Evolutionary conservation across 2,888 invertebrate genomes (phyloP).

Genomic region (Xestia c-nigrum): DNA sequence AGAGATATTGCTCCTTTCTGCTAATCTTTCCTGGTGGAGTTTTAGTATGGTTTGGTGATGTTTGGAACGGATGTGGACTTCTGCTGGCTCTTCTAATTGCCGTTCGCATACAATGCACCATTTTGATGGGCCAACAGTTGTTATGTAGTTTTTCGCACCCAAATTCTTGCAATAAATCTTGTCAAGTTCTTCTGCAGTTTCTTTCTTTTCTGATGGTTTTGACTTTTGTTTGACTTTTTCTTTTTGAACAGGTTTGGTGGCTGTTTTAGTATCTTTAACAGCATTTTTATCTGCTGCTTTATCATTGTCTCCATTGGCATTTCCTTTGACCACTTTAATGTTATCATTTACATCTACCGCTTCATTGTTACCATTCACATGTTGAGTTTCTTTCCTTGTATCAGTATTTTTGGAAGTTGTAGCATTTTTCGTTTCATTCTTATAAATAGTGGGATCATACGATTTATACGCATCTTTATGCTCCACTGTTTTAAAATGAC

Average conservation of each 20-base stretch:
- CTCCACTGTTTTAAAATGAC: constrained; percentile 18
- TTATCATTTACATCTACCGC: background rate
- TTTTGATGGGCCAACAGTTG: background rate
- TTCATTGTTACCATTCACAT: background rate
- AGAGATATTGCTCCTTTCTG: background rate
- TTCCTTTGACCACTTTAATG: background rate
- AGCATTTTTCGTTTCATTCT: background rate
- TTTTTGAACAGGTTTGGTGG: constrained; percentile 8
- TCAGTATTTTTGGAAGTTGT: background rate
- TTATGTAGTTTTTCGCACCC: constrained; percentile 33
- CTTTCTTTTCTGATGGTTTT: background rate
- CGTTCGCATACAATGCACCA: constrained; percentile 45
- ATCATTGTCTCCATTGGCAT: background rate
- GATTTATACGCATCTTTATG: constrained; percentile 27
- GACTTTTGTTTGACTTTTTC: constrained; percentile 10
- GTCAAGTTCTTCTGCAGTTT: constrained; percentile 31
- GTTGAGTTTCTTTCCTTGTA: background rate
- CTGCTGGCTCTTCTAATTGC: background rate
- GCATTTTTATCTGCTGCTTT: constrained; percentile 2
- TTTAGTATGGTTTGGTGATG: constrained; percentile 45
- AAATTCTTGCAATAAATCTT: constrained; percentile 52
- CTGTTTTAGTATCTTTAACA: constrained; percentile 12
- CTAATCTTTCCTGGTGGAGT: constrained; percentile 32
- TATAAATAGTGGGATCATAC: background rate
- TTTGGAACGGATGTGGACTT: constrained; percentile 18